Conservation (phyloP, 2,113 vertebrate genomes). For the Pangasianodon hypophthalmus region DNA sequence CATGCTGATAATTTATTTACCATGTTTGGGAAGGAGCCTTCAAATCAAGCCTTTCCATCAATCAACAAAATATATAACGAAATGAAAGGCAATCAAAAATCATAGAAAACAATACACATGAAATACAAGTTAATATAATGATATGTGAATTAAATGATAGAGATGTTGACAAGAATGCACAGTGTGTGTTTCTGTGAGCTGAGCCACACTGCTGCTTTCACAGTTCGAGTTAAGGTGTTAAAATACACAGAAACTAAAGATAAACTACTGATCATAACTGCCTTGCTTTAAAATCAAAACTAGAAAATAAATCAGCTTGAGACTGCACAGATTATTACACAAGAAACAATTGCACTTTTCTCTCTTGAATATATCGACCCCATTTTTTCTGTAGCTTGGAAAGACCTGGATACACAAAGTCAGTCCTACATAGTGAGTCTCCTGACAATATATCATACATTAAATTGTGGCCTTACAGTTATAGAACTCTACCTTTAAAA, state of each 20-base stretch:
- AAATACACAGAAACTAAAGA: neutral
- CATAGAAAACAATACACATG: neutral
- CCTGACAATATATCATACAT: neutral
- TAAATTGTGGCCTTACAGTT: neutral
- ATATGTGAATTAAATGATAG: neutral
- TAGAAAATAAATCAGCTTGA: neutral
- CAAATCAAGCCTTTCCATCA: neutral
- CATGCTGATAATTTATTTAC: constrained; percentile 47
- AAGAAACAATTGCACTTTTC: neutral
- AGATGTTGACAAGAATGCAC: constrained; percentile 17
- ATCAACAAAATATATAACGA: neutral
- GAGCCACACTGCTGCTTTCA: neutral
- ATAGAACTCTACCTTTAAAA: neutral
- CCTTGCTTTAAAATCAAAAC: neutral
- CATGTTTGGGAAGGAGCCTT: neutral
- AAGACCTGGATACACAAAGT: constrained; percentile 25
- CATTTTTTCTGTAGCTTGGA: neutral
- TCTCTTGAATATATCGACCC: neutral
- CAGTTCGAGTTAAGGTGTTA: neutral
- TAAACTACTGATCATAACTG: neutral
- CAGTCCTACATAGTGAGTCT: neutral
- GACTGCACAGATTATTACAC: neutral
- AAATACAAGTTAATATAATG: neutral
- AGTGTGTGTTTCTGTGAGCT: constrained; percentile 5
- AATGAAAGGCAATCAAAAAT: constrained; percentile 28